Conservation (phyloP, 2,888 invertebrate species). For the Julus scandinavius region DNA sequence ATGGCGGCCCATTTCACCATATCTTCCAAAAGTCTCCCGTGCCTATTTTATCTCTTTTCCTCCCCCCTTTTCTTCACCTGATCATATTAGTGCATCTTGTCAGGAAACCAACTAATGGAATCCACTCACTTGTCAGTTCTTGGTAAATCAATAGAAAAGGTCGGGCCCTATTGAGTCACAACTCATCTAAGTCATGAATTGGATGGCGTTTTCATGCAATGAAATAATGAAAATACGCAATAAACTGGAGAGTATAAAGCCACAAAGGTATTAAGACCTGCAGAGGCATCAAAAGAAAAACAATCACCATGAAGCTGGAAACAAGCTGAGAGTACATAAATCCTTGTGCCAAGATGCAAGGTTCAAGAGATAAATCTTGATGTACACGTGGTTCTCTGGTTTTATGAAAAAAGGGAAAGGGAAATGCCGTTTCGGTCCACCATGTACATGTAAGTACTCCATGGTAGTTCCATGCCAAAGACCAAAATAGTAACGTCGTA, state of each 20-base stretch:
- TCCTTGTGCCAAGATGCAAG: constrained; percentile 20
- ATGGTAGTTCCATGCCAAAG: neutral
- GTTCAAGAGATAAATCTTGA: constrained; percentile 17
- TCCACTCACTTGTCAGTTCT: constrained; percentile 25
- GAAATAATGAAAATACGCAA: constrained; percentile 45
- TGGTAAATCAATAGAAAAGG: constrained; percentile 34
- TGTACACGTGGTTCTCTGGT: neutral
- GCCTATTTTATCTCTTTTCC: neutral
- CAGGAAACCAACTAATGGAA: constrained; percentile 9
- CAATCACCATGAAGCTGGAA: neutral
- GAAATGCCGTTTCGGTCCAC: neutral
- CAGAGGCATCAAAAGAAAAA: constrained; percentile 33
- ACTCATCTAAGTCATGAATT: constrained; percentile 36
- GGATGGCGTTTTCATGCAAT: constrained; percentile 31
- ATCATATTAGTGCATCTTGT: constrained; percentile 36
- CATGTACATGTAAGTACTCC: neutral
- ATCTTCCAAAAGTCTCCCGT: neutral
- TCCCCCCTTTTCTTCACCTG: neutral
- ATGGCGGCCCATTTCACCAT: neutral
- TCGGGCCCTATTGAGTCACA: constrained; percentile 36
- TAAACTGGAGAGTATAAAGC: constrained; percentile 24
- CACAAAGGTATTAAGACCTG: constrained; percentile 28
- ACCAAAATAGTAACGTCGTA: neutral
- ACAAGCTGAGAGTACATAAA: neutral
- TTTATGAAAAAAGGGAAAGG: neutral